A percentile compares a stretch with the other conserved stretches of the same genome.
Conservation (phyloP, 1,140 invertebrate species). For the Archegozetes longisetosus region DNA sequence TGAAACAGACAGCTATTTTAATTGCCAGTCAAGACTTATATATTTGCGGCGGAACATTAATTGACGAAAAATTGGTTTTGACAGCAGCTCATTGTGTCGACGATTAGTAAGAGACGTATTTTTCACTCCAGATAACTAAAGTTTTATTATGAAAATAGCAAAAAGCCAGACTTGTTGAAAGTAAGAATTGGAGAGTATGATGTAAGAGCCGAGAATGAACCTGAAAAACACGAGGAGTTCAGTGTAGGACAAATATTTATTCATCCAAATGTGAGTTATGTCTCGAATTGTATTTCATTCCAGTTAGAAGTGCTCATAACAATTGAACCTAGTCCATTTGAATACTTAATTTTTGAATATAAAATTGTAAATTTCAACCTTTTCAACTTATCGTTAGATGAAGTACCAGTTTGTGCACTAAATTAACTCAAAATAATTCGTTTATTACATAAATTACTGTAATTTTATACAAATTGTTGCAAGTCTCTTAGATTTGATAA, state of each 20-base stretch:
- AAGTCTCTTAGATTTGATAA: background rate
- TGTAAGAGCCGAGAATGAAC: constrained; percentile 28
- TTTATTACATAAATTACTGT: background rate
- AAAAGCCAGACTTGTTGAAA: constrained; percentile 25
- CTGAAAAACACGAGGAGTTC: constrained; percentile 26
- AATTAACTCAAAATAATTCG: background rate
- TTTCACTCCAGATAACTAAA: background rate
- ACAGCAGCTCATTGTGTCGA: constrained; percentile 43
- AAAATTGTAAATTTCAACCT: too few relatives aligned
- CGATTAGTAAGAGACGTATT: background rate
- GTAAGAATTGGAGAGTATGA: constrained; percentile 36
- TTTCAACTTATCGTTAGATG: too few relatives aligned
- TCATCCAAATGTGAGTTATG: constrained; percentile 17
- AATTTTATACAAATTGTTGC: background rate
- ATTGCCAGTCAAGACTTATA: constrained; percentile 32
- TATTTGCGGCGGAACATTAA: constrained; percentile 39
- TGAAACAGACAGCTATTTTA: constrained; percentile 30
- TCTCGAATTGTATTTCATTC: background rate
- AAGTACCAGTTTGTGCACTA: too few relatives aligned
- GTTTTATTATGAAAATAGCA: constrained; percentile 7
- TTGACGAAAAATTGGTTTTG: constrained; percentile 36
- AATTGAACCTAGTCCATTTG: too few relatives aligned
- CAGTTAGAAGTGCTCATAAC: background rate
- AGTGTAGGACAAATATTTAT: constrained; percentile 21
- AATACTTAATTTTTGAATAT: too few relatives aligned